Evolutionary conservation across 2,888 invertebrate genomes (phyloP).

Genomic region (Gisinianus flammeolus): DNA sequence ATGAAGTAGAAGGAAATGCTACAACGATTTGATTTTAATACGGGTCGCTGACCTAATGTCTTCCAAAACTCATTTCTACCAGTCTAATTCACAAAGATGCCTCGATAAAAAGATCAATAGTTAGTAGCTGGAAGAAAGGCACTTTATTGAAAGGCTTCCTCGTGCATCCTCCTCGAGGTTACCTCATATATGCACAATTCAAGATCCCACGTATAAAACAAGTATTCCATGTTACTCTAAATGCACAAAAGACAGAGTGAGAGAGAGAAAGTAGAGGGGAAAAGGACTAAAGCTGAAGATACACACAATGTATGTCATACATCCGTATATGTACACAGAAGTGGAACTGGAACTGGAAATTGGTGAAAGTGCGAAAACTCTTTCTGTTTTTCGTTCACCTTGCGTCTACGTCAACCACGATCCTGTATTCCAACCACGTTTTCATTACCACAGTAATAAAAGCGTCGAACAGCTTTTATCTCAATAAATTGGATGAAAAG

Average conservation of each 20-base stretch:
- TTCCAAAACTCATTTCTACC: slow-evolving; percentile 30
- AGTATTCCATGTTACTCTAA: too few relatives aligned
- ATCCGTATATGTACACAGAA: neutral
- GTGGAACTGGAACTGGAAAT: slow-evolving; percentile 5
- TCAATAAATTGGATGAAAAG: too few relatives aligned
- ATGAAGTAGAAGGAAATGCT: slow-evolving; percentile 18
- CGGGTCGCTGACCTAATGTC: slow-evolving; percentile 36
- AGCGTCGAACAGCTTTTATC: slow-evolving; percentile 12
- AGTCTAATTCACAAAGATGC: slow-evolving; percentile 26
- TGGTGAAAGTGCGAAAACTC: slow-evolving; percentile 24
- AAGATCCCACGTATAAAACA: neutral
- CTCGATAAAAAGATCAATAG: slow-evolving; percentile 23
- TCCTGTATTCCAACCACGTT: neutral
- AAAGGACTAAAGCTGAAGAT: neutral
- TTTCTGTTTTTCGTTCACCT: too few relatives aligned
- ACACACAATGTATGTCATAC: neutral
- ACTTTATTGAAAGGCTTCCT: slow-evolving; percentile 31
- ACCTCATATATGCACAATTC: neutral
- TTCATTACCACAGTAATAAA: slow-evolving; percentile 26
- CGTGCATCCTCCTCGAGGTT: neutral
- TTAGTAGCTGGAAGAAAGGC: neutral
- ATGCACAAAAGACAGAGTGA: neutral
- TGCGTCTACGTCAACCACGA: neutral
- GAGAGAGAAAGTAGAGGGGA: neutral
- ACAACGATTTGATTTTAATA: slow-evolving; percentile 36